Evolutionary conservation across 2,113 vertebrate genomes (phyloP), one percentile per base, ranked within the genome.

Genomic region (Heterocephalus glaber): DNA sequence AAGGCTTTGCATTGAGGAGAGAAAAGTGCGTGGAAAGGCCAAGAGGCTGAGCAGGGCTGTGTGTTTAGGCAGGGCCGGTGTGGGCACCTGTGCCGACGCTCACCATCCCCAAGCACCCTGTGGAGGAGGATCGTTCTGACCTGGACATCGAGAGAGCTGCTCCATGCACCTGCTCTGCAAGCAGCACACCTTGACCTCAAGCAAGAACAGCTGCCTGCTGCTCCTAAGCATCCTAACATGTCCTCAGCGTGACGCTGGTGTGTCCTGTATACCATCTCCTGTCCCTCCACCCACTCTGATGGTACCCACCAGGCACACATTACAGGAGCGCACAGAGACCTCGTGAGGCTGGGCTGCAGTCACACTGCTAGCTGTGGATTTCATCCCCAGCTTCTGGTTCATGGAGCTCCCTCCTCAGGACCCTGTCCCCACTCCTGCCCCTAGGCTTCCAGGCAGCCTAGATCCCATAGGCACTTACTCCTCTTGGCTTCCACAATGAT

Each of bases 361-460:
- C 84, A 47, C 89, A 28, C 35, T 41, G 82, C 61, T 24, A 7
- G 38, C 7, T 61, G 3, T 1, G 0, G 0, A 5, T 10, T 30
- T 58, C 41, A 9, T 17, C 20, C 22, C 10, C 35, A 7, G 8
- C 44, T 56, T 44, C 30, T 17, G 30, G 6, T 33, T 4, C 24
- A 4, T 0, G 0, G 0, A 4, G 19, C 14, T 85, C 2, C 7
- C 11, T 33, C 28, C 13, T 0, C 1, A 2, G 33, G 52, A 16
- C 35, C 47, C 49, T 0, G 0, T 14, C 35, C 14, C 52, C 13
- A 4, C 3, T 4, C 11, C 49, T 41, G 8, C 1, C 13, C 4
- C 30, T 28, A 47, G 61, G 2, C 38, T 24, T 7, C 47, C 0
- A 9, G 2, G 3, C 0, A 2, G 14, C 10, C 24, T 14, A 12